phyloP scores from a whole-genome alignment of 2,797 vertebrate species.

The Melanotaenia nigrans region DNA sequence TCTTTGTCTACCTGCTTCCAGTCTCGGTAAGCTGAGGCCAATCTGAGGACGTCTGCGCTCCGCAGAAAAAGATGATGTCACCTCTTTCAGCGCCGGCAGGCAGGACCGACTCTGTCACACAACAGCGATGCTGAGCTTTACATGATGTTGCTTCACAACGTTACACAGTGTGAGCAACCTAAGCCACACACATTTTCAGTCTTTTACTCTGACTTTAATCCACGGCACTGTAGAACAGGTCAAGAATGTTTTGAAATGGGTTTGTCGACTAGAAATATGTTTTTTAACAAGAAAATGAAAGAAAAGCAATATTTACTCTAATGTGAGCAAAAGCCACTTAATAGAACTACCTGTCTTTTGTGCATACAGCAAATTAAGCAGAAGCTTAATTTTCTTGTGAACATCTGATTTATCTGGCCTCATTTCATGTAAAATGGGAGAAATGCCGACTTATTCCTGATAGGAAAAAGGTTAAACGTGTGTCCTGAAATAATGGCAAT shows the following conservation, averaged over 20 bases:
- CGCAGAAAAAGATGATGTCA: slow-evolving; percentile 80
- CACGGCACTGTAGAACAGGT: neutral
- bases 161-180: slow-evolving; percentile 18
- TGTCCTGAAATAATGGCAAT: neutral
- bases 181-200: slow-evolving; percentile 5
- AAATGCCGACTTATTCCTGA: no score
- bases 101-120: slow-evolving; percentile 42
- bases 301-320: slow-evolving; percentile 1
- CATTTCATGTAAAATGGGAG: neutral
- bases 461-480: neutral
- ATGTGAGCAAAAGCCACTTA: neutral
- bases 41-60: slow-evolving; percentile 66
- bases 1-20: slow-evolving; percentile 73
- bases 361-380: neutral
- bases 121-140: slow-evolving; percentile 51
- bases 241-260: neutral
- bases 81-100: slow-evolving; percentile 64
- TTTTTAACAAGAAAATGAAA: neutral
- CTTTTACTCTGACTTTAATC: slow-evolving; percentile 14
- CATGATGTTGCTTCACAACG: slow-evolving; percentile 36
- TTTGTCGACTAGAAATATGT: neutral
- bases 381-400: neutral
- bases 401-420: neutral
- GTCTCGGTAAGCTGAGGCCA: slow-evolving; percentile 64
- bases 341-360: neutral